A percentile compares a stretch with the other conserved stretches of the same genome.
Evolutionary conservation across 2,888 invertebrate species (phyloP).

Genomic region (Entomobrya multifasciata): DNA sequence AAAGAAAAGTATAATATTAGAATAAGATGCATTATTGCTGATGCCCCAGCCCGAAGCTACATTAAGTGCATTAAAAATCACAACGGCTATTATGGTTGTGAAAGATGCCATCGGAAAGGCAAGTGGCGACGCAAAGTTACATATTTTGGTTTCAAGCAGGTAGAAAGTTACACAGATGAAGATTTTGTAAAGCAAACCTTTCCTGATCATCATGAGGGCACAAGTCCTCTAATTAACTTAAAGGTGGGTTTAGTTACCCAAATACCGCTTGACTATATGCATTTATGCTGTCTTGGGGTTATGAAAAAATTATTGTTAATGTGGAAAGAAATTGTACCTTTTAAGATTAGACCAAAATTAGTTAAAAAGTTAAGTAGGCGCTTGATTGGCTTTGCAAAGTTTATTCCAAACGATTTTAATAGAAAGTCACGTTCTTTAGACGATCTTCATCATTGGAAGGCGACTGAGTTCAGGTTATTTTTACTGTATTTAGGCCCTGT

Average conservation of each 20-base stretch:
- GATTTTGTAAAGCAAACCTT: no score
- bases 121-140: background rate
- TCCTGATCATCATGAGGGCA: no score
- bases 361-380: background rate
- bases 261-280: slow-evolving; percentile 80
- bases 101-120: slow-evolving; percentile 18
- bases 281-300: slow-evolving; percentile 80
- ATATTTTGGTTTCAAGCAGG: background rate
- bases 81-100: slow-evolving; percentile 44
- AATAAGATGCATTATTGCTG: slow-evolving; percentile 56
- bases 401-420: slow-evolving; percentile 46
- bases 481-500: slow-evolving; percentile 51
- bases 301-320: slow-evolving; percentile 79
- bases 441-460: slow-evolving; percentile 57
- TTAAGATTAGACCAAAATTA: background rate
- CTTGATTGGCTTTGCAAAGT: background rate
- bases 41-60: slow-evolving; percentile 68
- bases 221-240: slow-evolving; percentile 76
- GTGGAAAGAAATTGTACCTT: slow-evolving; percentile 78
- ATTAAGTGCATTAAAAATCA: slow-evolving; percentile 57
- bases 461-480: slow-evolving; percentile 63
- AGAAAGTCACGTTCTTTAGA: slow-evolving; percentile 36
- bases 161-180: slow-evolving; percentile 30
- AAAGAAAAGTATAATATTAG: slow-evolving; percentile 34
- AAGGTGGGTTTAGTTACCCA: slow-evolving; percentile 78